Conservation (phyloP, 2,113 vertebrate genomes). For the Python bivittatus region DNA sequence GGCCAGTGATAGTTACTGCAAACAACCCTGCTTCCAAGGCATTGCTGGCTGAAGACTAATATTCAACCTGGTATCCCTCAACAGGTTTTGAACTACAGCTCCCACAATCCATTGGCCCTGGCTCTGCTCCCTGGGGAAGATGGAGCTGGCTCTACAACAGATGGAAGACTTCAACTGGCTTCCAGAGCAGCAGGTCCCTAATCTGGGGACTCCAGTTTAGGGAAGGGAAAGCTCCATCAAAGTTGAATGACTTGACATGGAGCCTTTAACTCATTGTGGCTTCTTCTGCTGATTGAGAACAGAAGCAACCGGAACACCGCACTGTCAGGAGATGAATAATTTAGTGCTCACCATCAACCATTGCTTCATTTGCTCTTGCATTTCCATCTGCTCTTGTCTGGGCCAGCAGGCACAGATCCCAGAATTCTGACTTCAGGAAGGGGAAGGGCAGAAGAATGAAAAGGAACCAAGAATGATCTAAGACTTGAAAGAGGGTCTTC, state of each 20-base stretch:
- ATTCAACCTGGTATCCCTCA: background rate
- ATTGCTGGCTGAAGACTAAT: background rate
- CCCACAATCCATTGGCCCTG: background rate
- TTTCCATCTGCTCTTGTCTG: background rate
- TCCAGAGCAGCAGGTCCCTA: background rate
- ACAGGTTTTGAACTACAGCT: background rate
- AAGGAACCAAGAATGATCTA: no score
- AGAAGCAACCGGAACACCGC: background rate
- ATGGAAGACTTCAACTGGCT: background rate
- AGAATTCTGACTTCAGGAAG: background rate
- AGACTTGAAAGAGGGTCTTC: no score
- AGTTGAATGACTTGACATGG: no score
- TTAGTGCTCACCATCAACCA: background rate
- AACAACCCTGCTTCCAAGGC: background rate
- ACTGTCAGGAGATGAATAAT: conserved; percentile 4
- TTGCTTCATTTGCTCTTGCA: background rate
- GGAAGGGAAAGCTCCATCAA: background rate
- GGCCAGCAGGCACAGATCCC: background rate
- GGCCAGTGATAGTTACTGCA: background rate
- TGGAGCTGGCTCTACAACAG: background rate
- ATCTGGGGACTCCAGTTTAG: background rate
- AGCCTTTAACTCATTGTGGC: background rate
- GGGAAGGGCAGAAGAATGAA: background rate
- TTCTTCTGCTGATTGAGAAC: background rate
- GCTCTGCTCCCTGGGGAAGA: background rate